A percentile compares a stretch with the other conserved stretches of the same genome.
Conservation (phyloP, 1,140 invertebrate genomes). For the Drosophila sp. region DNA sequence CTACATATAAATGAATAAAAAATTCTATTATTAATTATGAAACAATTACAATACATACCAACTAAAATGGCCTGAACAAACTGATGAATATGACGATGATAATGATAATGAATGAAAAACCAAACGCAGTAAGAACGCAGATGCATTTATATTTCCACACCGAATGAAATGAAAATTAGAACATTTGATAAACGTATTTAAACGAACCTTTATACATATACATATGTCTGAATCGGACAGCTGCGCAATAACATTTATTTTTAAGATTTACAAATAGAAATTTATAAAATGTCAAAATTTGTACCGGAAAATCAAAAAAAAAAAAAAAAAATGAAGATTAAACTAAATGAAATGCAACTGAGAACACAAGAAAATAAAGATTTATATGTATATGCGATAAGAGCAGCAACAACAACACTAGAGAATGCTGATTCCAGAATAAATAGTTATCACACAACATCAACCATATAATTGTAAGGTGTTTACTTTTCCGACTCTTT, state of each 20-base stretch:
- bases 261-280: conserved; percentile 79
- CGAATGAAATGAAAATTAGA: conserved; percentile 20
- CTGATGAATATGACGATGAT: conserved; percentile 21
- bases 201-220: conserved; percentile 52
- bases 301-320: conserved; percentile 63
- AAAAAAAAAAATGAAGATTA: conserved; percentile 32
- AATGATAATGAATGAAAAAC: conserved; percentile 34
- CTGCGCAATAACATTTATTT: conserved; percentile 77
- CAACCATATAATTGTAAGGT: conserved; percentile 27
- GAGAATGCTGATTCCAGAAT: conserved; percentile 74
- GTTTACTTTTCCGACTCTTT: background rate
- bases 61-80: conserved; percentile 50
- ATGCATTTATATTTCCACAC: conserved; percentile 80
- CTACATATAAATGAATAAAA: conserved; percentile 22
- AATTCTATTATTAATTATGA: conserved; percentile 30
- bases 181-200: conserved; percentile 72
- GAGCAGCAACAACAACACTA: conserved; percentile 51
- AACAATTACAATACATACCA: conserved; percentile 61
- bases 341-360: conserved; percentile 57
- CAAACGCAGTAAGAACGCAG: conserved; percentile 70
- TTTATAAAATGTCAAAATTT: conserved; percentile 63
- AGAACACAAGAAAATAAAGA: conserved; percentile 41
- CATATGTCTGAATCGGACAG: conserved; percentile 48
- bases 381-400: conserved; percentile 67
- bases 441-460: conserved; percentile 71